phyloP scores from a whole-genome alignment of 1,140 invertebrate genomes.

The Charaxes varanes region DNA sequence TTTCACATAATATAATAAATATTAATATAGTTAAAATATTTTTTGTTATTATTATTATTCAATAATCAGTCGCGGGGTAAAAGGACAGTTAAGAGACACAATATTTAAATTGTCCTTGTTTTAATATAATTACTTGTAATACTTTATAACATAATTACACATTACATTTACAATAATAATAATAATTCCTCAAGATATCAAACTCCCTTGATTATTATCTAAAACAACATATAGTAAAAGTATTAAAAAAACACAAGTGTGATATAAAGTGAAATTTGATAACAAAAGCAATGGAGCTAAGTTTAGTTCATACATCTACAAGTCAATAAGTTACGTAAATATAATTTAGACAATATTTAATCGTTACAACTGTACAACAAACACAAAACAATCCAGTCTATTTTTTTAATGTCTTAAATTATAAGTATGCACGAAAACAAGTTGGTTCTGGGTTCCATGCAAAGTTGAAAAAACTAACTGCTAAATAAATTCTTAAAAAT shows the following conservation, averaged over 20 bases:
- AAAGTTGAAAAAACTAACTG: no score
- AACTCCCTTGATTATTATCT: constrained; percentile 59
- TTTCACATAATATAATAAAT: constrained; percentile 22
- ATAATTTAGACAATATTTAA: constrained; percentile 66
- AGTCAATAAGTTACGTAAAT: constrained; percentile 72
- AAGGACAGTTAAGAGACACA: constrained; percentile 23
- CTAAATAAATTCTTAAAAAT: constrained; percentile 38
- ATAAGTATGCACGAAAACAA: constrained; percentile 16
- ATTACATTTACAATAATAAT: constrained; percentile 71
- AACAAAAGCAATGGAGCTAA: constrained; percentile 68
- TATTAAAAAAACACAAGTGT: constrained; percentile 53
- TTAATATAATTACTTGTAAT: constrained; percentile 71
- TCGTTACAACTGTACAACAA: constrained; percentile 55
- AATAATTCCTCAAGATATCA: constrained; percentile 71
- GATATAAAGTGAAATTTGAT: constrained; percentile 41
- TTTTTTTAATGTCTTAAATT: constrained; percentile 21
- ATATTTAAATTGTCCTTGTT: constrained; percentile 67
- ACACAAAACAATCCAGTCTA: constrained; percentile 30
- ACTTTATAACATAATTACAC: constrained; percentile 73
- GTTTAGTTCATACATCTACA: constrained; percentile 45
- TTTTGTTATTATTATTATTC: no score
- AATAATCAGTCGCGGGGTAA: constrained; percentile 18
- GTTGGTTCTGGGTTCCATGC: constrained; percentile 11
- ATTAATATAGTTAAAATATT: constrained; percentile 16
- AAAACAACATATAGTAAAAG: constrained; percentile 55